Percentiles rank a stretch among this genome's conserved stretches.
These are phyloP conservation scores for Sylvia atricapilla DNA, from an alignment of 2,113 vertebrate genomes.

Conservation along the genomic window DNA sequence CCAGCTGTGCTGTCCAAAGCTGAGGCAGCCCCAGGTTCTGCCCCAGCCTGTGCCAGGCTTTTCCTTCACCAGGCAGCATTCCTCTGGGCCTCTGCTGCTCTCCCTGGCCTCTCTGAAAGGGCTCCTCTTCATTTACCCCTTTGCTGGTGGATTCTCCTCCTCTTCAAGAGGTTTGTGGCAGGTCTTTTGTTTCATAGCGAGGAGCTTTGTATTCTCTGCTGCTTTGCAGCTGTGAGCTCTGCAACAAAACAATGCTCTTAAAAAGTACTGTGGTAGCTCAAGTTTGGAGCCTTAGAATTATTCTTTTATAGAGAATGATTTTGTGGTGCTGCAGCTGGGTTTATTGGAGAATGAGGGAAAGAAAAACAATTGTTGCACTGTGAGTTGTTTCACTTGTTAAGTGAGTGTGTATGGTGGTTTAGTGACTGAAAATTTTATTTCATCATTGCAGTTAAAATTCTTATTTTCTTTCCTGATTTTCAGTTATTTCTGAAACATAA, in stretches of 20 bases:
- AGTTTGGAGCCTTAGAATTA: background rate
- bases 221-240: background rate
- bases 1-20: background rate
- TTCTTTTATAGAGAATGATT: background rate
- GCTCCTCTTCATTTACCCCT: background rate
- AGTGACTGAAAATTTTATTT: background rate
- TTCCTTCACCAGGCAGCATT: background rate
- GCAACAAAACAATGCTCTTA: background rate
- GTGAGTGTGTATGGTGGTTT: accelerated
- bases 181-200: background rate
- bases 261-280: background rate
- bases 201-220: background rate
- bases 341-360: background rate
- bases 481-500: background rate
- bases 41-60: background rate
- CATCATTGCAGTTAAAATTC: background rate
- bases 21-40: background rate
- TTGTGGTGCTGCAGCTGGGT: background rate
- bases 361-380: background rate
- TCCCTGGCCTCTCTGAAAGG: background rate
- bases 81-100: background rate
- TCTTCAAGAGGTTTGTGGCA: background rate
- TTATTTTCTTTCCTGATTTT: background rate
- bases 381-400: background rate
- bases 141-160: background rate